Evolutionary conservation across 2,888 invertebrate species (phyloP), one percentile per base, ranked within the genome.

Genomic region (Conistra vaccinii): DNA sequence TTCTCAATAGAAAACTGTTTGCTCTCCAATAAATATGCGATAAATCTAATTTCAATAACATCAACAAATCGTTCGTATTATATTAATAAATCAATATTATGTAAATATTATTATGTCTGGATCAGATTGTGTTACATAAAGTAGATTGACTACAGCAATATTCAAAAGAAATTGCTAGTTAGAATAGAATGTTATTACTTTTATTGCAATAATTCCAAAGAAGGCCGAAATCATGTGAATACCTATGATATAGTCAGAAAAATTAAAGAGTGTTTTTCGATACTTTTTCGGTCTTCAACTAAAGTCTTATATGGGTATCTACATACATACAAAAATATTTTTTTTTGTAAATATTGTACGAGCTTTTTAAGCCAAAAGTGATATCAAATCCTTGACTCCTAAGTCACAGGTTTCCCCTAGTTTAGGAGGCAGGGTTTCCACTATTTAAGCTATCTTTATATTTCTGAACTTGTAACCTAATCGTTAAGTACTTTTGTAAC

Each of bases 51-150:
- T 83, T 57, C 84, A 70, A 78, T 70, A 70, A 78, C 57, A 78
- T 83, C 66, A 67, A 83, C 55, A 80, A 80, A 83, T 80, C 66
- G 70, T 70, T 78, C 61, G 39, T 29, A 62, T 70, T 66, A 83
- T 62, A 67, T 53, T 78, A 83, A 67, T 83, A 80, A 83, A 83
- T 83, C 83, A 78, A 70, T 83, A 78, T 78, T 83, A 80, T 78
- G 83, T 61, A 66, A 78, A 83, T 66, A 70, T 62, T 80, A 80
- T 71, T 83, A 79, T 67, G 84, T 80, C 80, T 80, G 51, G 84
- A 80, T 83, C 80, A 83, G 80, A 83, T 80, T 83, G 66, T 71
- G 71, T 53, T 83, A 66, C 57, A 66, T 83, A 67, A 83, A 83
- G 51, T 83, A 62, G 66, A 83, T 80, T 71, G 80, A 61, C 66